Evolutionary conservation across 2,113 vertebrate genomes (phyloP).

Genomic region (Ctenomys sociabilis): DNA sequence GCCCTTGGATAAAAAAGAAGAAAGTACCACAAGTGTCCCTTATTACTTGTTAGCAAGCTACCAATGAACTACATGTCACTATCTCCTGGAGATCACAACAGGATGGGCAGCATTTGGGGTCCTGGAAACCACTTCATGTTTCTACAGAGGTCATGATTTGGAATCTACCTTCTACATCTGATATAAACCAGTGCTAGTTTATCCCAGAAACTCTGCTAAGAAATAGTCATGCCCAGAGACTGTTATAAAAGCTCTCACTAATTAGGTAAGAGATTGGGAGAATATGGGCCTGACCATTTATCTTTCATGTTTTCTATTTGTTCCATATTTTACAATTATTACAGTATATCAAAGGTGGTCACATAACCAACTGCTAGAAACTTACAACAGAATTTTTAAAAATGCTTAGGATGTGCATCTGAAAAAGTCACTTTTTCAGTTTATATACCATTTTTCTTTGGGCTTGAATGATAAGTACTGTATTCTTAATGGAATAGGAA

Average conservation of each 20-base stretch:
- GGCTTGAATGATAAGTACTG: neutral
- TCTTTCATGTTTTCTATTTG: neutral
- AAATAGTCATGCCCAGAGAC: neutral
- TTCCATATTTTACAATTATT: neutral
- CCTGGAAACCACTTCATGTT: neutral
- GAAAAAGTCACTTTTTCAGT: neutral
- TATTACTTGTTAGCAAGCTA: neutral
- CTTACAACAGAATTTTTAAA: neutral
- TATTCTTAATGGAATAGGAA: neutral
- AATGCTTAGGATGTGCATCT: neutral
- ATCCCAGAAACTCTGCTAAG: neutral
- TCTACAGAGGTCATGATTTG: neutral
- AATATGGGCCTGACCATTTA: neutral
- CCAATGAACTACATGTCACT: neutral
- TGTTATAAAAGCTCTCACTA: neutral
- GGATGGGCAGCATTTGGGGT: neutral
- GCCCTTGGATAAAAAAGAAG: no score
- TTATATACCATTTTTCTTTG: neutral
- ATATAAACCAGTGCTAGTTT: neutral
- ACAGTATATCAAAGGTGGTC: neutral
- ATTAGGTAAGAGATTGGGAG: neutral
- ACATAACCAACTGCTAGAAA: neutral
- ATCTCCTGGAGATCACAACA: neutral
- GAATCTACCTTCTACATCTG: neutral
- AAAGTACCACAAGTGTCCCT: neutral